A percentile compares a stretch with the other conserved stretches of the same genome.
phyloP scores from a whole-genome alignment of 2,888 invertebrate genomes.

The Hydrotaea diabolus region DNA sequence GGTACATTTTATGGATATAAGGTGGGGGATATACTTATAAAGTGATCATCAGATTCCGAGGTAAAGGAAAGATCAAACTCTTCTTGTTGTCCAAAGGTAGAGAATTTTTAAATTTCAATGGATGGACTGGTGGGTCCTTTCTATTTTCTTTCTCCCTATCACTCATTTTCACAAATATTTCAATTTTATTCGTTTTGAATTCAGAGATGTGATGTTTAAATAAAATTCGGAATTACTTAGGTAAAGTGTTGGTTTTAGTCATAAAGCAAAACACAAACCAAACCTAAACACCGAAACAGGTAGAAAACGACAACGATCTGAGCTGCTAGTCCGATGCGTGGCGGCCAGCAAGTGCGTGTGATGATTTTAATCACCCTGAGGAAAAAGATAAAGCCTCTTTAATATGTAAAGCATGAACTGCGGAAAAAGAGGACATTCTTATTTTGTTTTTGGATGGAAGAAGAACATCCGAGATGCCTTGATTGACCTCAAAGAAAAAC shows the following conservation, averaged over 20 bases:
- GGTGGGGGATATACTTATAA: no score
- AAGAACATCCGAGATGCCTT: not conserved
- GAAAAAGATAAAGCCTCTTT: constrained; percentile 45
- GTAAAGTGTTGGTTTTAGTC: constrained; percentile 48
- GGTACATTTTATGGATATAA: no score
- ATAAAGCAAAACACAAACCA: constrained; percentile 38
- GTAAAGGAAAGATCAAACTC: no score
- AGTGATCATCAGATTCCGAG: no score
- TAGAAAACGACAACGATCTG: not conserved
- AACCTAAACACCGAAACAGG: not conserved
- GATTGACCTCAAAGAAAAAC: not conserved
- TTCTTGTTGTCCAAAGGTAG: no score
- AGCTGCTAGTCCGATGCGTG: not conserved
- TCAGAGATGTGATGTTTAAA: constrained; percentile 31
- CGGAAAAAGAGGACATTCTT: not conserved
- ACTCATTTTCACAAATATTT: not conserved
- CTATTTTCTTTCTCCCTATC: no score
- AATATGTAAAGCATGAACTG: constrained; percentile 56
- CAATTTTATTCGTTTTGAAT: constrained; percentile 33
- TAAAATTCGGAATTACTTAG: constrained; percentile 27
- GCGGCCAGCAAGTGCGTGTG: not conserved
- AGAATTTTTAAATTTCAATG: no score
- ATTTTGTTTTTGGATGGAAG: not conserved
- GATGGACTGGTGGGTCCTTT: no score
- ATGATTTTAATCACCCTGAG: constrained; percentile 49